A percentile compares a stretch with the other conserved stretches of the same genome.
These are phyloP conservation scores for Neoaliturus tenellus DNA, from an alignment of 2,888 invertebrate species.

Conservation along the genomic window DNA sequence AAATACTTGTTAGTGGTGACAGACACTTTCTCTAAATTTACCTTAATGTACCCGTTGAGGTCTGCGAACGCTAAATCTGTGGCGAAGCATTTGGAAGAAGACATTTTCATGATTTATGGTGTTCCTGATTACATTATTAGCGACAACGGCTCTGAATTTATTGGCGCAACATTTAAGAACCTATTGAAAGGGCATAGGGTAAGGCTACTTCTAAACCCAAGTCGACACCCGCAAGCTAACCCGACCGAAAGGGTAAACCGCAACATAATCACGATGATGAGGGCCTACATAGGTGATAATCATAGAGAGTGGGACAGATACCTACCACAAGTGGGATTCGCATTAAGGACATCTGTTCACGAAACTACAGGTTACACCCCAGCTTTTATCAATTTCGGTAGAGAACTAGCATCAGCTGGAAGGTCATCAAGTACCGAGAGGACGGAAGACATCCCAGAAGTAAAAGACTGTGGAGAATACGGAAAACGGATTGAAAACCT, in stretches of 20 bases:
- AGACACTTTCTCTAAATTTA: conserved; percentile 67
- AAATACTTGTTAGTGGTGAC: conserved; percentile 65
- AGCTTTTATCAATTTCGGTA: too few relatives aligned
- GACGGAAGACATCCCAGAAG: too few relatives aligned
- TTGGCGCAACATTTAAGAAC: not conserved
- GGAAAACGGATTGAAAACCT: too few relatives aligned
- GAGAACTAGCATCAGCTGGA: too few relatives aligned
- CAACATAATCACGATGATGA: conserved; percentile 69
- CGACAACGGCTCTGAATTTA: conserved; percentile 28
- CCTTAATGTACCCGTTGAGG: conserved; percentile 62
- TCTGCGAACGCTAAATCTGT: conserved; percentile 61
- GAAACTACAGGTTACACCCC: too few relatives aligned
- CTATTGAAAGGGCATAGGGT: conserved; percentile 46
- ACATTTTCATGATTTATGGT: conserved; percentile 10
- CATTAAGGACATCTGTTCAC: too few relatives aligned
- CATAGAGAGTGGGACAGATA: too few relatives aligned
- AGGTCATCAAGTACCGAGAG: too few relatives aligned
- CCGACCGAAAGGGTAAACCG: conserved; percentile 69
- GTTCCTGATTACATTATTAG: conserved; percentile 6
- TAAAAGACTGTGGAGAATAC: too few relatives aligned
- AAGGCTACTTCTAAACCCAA: conserved; percentile 64
- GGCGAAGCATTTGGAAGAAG: conserved; percentile 1
- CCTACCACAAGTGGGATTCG: too few relatives aligned
- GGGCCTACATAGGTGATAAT: too few relatives aligned
- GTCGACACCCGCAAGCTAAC: too few relatives aligned